Conservation (phyloP, 2,113 vertebrate genomes). For the Sialia sialis region DNA sequence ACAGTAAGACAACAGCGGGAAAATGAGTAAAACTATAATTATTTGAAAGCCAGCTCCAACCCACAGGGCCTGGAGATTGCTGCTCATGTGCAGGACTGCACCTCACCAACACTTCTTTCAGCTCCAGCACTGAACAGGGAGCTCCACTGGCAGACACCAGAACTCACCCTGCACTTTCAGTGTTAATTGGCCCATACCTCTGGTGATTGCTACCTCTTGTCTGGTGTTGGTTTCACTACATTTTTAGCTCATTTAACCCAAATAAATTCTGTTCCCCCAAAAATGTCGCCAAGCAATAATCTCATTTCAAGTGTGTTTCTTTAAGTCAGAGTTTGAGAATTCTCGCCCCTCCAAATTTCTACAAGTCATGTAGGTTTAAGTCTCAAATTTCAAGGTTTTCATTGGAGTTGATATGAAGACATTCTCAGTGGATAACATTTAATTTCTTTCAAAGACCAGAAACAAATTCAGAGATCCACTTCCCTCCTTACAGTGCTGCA, state of each 20-base stretch:
- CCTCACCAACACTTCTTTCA: background rate
- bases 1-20: background rate
- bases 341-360: background rate
- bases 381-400: background rate
- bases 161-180: fast-evolving
- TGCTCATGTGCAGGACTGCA: background rate
- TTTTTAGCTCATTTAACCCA: background rate
- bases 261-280: background rate
- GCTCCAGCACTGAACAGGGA: background rate
- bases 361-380: background rate
- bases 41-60: background rate
- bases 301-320: background rate
- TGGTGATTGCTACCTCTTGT: background rate
- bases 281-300: background rate
- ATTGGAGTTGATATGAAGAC: background rate
- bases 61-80: background rate
- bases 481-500: background rate
- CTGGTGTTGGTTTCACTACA: background rate
- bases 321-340: background rate
- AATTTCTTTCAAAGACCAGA: background rate
- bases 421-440: background rate
- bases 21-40: background rate
- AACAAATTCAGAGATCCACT: background rate
- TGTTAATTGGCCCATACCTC: background rate
- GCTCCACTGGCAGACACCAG: background rate